Conservation (phyloP, 2,888 invertebrate genomes). For the Yponomeuta malinellus region DNA sequence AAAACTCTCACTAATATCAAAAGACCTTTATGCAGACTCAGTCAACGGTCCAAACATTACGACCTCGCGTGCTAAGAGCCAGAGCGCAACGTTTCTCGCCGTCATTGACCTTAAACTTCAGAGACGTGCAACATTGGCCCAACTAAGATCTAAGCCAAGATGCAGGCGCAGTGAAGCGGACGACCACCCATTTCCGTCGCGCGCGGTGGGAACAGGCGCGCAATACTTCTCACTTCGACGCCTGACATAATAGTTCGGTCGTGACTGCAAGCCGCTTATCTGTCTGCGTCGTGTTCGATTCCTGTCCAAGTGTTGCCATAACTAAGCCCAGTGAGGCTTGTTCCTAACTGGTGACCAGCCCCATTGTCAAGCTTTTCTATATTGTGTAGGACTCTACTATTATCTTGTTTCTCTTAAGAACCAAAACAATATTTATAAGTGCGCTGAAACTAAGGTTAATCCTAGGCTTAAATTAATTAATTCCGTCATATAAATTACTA, state of each 20-base stretch:
- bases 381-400: not conserved
- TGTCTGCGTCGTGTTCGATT: conserved; percentile 47
- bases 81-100: too few species aligned
- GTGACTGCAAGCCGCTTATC: conserved; percentile 62
- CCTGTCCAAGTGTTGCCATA: conserved; percentile 46
- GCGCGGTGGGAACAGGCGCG: not conserved
- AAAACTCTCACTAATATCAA: too few species aligned
- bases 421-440: too few species aligned
- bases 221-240: conserved; percentile 15
- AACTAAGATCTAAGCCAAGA: not conserved
- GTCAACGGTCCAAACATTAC: too few species aligned
- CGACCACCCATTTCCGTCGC: conserved; percentile 1
- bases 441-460: too few species aligned
- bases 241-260: conserved; percentile 43
- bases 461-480: too few species aligned
- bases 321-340: conserved; percentile 35
- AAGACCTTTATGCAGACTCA: too few species aligned
- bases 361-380: not conserved
- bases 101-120: not conserved
- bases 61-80: not conserved
- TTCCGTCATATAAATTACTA: too few species aligned
- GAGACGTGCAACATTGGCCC: not conserved
- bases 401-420: too few species aligned
- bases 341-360: not conserved
- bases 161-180: not conserved